Evolutionary conservation across 53 echinoderm and acorn worm species (phyloP), one percentile per base, ranked within the genome.

Genomic region (Holothuria leucospilota): DNA sequence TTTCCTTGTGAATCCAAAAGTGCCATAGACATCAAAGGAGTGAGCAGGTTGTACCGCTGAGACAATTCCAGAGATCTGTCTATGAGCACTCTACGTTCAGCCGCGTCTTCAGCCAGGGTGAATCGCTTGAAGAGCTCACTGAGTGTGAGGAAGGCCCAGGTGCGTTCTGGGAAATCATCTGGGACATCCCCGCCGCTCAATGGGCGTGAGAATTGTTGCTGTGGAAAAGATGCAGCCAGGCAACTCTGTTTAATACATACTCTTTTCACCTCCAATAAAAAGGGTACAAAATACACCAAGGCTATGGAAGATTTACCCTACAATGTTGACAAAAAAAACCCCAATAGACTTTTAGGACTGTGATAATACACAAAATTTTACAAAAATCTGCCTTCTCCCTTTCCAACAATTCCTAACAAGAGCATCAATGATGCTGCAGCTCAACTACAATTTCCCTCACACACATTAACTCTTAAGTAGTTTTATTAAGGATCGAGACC

Each of bases 21-120:
- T 18, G 84, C 66, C 90, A 99, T 90, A 63, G 99, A 92, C 90
- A 93, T 99, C 24, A 99, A 84, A 39, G 99, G 99, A 28, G 99
- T 99, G 52, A 95, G 81, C 29, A 95, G 95, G 85, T 99, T 99
- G 82, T 92, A 99, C 41, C 59, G 86, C 71, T 88, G 39, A 4
- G 99, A 99, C 15, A 99, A 59, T 68, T 93, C 90, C 69, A 91
- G 39, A 53, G 93, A 71, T 77, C 89, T 88, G 84, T 86, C 87
- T 21, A 93, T 85, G 86, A 93, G 86, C 14, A 40, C 56, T 71
- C 84, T 63, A 65, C 92, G 85, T 71, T 95, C 94, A 16, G 58
- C 66, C 13, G 86, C 82, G 41, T 91, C 86, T 39, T 99, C 90
- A 0, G 99, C 87, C 42, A 95, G 72, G 20, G 92, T 88, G 83